Percentiles rank a stretch among this genome's conserved stretches.
phyloP scores from a whole-genome alignment of 1,140 invertebrate species.

The Oedothorax gibbosus region DNA sequence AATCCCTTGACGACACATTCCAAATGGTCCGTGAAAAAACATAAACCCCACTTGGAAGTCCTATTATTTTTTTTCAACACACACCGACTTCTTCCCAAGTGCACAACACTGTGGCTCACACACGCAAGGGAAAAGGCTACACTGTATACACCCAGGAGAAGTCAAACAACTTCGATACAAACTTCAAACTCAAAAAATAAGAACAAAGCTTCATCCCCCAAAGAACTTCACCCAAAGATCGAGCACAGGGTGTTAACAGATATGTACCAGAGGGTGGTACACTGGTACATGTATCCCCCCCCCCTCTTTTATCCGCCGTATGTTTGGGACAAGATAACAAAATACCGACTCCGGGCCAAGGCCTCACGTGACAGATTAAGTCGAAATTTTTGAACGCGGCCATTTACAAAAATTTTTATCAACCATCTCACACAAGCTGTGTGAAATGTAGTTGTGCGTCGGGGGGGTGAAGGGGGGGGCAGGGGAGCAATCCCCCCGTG shows the following conservation, averaged over 20 bases:
- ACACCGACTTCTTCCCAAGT: no score
- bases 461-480: neutral
- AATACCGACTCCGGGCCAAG: constrained; percentile 43
- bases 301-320: constrained; percentile 40
- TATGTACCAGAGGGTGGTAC: constrained; percentile 13
- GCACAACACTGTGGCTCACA: no score
- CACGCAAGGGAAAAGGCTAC: neutral
- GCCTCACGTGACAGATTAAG: constrained; percentile 58
- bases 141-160: constrained; percentile 8
- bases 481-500: constrained; percentile 34
- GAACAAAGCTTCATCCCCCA: neutral
- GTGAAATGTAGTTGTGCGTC: constrained; percentile 27
- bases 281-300: neutral
- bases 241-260: constrained; percentile 41
- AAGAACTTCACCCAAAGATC: constrained; percentile 17
- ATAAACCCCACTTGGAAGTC: neutral
- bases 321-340: constrained; percentile 60
- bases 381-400: constrained; percentile 59
- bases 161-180: constrained; percentile 2
- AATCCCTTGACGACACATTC: neutral
- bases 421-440: constrained; percentile 52
- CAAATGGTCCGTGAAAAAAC: constrained; percentile 9
- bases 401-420: constrained; percentile 62
- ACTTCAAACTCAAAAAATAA: neutral
- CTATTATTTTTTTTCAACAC: neutral